Evolutionary conservation across 2,888 invertebrate genomes (phyloP).

Genomic region (Nebria brevicollis): DNA sequence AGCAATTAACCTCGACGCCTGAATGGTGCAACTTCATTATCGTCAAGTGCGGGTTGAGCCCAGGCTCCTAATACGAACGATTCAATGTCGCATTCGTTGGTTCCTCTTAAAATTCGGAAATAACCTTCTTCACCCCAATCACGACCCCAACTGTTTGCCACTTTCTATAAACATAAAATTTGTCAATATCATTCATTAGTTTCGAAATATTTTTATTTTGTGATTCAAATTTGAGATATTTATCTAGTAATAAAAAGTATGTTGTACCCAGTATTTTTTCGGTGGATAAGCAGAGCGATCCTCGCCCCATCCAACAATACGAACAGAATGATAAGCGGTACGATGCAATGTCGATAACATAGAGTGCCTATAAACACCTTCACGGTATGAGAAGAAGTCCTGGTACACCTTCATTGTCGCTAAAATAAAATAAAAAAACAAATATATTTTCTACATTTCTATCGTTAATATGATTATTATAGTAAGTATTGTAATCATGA

Average conservation of each 20-base stretch:
- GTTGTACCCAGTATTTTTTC: slow-evolving; percentile 83
- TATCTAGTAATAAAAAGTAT: background rate
- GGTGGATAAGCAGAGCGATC: slow-evolving; percentile 68
- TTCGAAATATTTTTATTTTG: background rate
- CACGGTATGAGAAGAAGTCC: slow-evolving; percentile 91
- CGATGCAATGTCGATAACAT: slow-evolving; percentile 66
- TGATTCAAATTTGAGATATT: background rate
- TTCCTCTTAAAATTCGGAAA: slow-evolving; percentile 86
- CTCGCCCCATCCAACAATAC: slow-evolving; percentile 93
- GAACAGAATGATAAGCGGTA: slow-evolving; percentile 87
- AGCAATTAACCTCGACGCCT: slow-evolving; percentile 29
- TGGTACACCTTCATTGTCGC: slow-evolving; percentile 90
- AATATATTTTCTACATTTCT: background rate
- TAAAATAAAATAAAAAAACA: slow-evolving; percentile 59
- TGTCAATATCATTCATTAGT: background rate
- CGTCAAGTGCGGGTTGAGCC: slow-evolving; percentile 62
- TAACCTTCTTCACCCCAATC: slow-evolving; percentile 93
- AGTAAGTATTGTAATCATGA: too few species aligned
- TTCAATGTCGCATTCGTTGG: slow-evolving; percentile 91
- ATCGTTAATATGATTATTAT: background rate
- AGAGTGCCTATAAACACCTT: slow-evolving; percentile 81
- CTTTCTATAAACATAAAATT: slow-evolving; percentile 71
- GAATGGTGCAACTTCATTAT: slow-evolving; percentile 47
- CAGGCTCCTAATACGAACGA: slow-evolving; percentile 86
- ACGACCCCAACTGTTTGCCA: slow-evolving; percentile 93